Evolutionary conservation across 1,140 invertebrate genomes (phyloP), one percentile per base, ranked within the genome.

Genomic region (Listronotus oregonensis): DNA sequence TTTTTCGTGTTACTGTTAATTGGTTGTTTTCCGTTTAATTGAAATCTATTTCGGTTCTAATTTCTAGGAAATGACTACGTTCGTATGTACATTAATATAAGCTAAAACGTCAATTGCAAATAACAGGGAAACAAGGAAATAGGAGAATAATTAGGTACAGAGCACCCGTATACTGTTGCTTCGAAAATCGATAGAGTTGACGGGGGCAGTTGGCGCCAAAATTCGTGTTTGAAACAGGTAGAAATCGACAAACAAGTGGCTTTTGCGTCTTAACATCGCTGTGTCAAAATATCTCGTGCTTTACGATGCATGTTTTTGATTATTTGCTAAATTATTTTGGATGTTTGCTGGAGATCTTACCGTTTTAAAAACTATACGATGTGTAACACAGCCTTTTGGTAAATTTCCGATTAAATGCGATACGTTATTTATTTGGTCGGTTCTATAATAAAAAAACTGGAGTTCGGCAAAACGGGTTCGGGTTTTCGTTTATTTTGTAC

Each of bases 321-420:
- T 37, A 47, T 62, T n/a, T 51, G 56, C 43, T 27, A 21, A 14
- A 32, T n/a, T 56, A 31, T 64, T 42, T 11, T 10, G 42, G n/a
- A n/a, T 34, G 34, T n/a, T 44, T 57, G 27, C n/a, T 37, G 9
- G 18, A 60, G n/a, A 12, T 67, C 75, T 73, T 76, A 76, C 75
- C 75, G 75, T 76, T 61, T 62, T 73, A 70, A 69, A n/a, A 69
- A 69, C 71, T 73, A 66, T 76, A 76, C 75, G 74, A 73, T 74
- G 74, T 76, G 72, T 76, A 69, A 73, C 75, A 77, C 75, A 77
- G 75, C 75, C 75, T 77, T 74, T 72, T 54, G 74, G 66, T 76
- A 71, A 68, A 76, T 74, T 57, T 64, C 75, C 75, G 71, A 76
- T 75, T n/a, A 71, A 71, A 73, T 65, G 69, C 71, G 73, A 75